phyloP scores from a whole-genome alignment of 2,888 invertebrate species.

The Sthenelais limicola region DNA sequence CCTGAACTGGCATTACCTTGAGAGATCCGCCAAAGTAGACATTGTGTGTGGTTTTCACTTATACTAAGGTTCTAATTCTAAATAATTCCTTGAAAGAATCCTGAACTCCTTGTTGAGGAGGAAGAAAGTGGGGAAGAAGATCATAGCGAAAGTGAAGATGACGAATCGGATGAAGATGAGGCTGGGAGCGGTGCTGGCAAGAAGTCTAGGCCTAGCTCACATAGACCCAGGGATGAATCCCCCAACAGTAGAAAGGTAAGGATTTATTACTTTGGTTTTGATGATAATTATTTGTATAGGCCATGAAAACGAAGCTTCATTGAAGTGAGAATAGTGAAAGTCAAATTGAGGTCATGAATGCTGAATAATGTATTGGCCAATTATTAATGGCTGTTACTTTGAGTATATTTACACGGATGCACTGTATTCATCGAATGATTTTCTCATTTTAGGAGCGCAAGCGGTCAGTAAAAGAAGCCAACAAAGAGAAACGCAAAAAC shows the following conservation, averaged over 20 bases:
- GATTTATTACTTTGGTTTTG: too few relatives aligned
- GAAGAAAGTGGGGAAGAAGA: not conserved
- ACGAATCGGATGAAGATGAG: conserved; percentile 36
- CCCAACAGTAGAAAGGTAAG: conserved; percentile 46
- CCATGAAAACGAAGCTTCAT: too few relatives aligned
- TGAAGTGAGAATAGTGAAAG: too few relatives aligned
- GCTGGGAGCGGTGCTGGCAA: not conserved
- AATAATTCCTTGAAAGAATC: conserved; percentile 32
- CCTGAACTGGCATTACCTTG: too few relatives aligned
- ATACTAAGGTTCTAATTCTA: too few relatives aligned
- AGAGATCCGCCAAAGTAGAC: too few relatives aligned
- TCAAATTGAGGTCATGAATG: too few relatives aligned
- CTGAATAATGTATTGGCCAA: too few relatives aligned
- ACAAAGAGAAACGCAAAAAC: conserved; percentile 49
- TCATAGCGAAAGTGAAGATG: conserved; percentile 36
- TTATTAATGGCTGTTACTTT: not conserved
- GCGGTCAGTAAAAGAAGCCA: conserved; percentile 48
- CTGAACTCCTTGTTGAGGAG: conserved; percentile 18
- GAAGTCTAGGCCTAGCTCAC: not conserved
- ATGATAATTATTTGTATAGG: too few relatives aligned
- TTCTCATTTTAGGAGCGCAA: conserved; percentile 49
- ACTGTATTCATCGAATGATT: not conserved
- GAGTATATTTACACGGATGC: not conserved
- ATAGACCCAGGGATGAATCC: conserved; percentile 45
- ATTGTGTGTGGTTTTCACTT: too few relatives aligned